Evolutionary conservation across 2,113 vertebrate species (phyloP), one percentile per base, ranked within the genome.

Genomic region (Sylvilagus bachmani): DNA sequence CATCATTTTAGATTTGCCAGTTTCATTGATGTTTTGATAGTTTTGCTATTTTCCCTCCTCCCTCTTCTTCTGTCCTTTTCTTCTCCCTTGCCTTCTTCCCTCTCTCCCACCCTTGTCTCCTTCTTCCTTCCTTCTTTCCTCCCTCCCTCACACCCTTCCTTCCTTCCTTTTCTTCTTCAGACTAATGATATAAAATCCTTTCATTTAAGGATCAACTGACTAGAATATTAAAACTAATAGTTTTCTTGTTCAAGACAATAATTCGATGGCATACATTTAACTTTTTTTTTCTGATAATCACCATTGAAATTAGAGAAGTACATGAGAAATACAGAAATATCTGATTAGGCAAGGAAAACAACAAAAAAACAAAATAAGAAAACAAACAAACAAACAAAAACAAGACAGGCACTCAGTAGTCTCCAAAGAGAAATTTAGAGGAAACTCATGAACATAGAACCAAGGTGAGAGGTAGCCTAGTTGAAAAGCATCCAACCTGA

Each of bases 11-110:
- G 74, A 64, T 69, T 17, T 81, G 78, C 53, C 33, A 61, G 53
- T 97, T 78, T 62, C 31, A 93, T 86, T 90, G 22, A 9, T 83
- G 12, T 90, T 77, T 51, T 93, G 10, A 83, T 78, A 24, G 1
- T 73, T 93, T 94, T 96, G 24, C 70, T 58, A 29, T 83, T 53
- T 91, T 58, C 21, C 25, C 14, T 66, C 16, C 33, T 9, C 21
- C 3, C 4, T 11, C 31, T 5, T 70, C 2, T 53, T 51, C 66
- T 19, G 3, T 55, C 17, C 4, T 27, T 38, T 66, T 1, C 22
- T 78, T 12, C 9, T 53, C 66, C 55, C 7, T 10, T 89, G 10
- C 31, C 27, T 44, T 44, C 44, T 44, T 44, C 44, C 44, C 44
- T 8, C 44, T 44, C 44, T 44, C 44, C 7, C 44, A 44, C 44